phyloP scores from a whole-genome alignment of 2,888 invertebrate species.

The Philaethria dido region DNA sequence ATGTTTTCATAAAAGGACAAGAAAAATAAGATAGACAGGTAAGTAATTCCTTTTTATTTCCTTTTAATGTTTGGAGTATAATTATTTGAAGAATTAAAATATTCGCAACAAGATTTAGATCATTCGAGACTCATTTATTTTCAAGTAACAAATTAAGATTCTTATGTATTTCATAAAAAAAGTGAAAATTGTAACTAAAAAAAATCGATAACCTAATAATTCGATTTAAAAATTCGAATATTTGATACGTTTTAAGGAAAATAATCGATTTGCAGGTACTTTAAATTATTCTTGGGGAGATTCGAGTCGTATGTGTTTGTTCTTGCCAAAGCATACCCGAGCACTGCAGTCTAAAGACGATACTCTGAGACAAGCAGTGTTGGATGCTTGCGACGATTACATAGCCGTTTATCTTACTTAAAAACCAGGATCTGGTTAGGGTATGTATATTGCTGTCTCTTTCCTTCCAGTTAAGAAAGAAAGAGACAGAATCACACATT shows the following conservation, averaged over 20 bases:
- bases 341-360: conserved; percentile 50
- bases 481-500: too few relatives aligned
- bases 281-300: conserved; percentile 72
- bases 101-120: background rate
- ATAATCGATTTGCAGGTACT: conserved; percentile 56
- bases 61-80: background rate
- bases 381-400: conserved; percentile 75
- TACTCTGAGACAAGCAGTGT: conserved; percentile 56
- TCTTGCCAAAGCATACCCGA: conserved; percentile 68
- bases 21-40: background rate
- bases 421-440: too few relatives aligned
- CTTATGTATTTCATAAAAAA: background rate
- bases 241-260: background rate
- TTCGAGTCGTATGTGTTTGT: conserved; percentile 63
- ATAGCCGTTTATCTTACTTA: conserved; percentile 72
- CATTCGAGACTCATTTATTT: background rate
- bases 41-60: background rate
- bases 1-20: background rate
- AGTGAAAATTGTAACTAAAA: background rate
- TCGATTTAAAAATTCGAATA: background rate
- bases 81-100: background rate
- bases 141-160: background rate
- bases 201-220: background rate
- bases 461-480: too few relatives aligned
- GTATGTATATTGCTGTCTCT: background rate